Percentiles rank a stretch among this genome's conserved stretches.
phyloP scores from a whole-genome alignment of 2,888 invertebrate species.

The Entomobrya proxima region DNA sequence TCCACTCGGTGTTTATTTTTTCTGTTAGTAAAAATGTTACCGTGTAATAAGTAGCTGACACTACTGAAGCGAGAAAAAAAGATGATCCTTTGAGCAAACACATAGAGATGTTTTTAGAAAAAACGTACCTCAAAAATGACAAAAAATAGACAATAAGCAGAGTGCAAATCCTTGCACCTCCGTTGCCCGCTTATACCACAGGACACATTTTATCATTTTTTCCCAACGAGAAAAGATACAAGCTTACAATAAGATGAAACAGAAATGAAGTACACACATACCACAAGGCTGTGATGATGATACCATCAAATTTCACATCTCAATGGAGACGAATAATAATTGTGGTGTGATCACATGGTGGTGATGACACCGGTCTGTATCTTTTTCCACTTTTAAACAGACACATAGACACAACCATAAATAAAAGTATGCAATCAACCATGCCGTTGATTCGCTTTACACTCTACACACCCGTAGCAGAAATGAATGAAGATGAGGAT shows the following conservation, averaged over 20 bases:
- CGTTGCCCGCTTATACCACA: slow-evolving; percentile 19
- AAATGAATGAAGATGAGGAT: too few species aligned
- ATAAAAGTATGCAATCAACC: slow-evolving; percentile 57
- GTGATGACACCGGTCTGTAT: slow-evolving; percentile 60
- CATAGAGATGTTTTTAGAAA: slow-evolving; percentile 13
- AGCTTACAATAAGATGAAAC: slow-evolving; percentile 19
- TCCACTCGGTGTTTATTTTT: slow-evolving; percentile 7
- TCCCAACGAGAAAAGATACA: slow-evolving; percentile 8
- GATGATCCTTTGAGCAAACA: slow-evolving; percentile 64
- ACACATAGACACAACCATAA: slow-evolving; percentile 1
- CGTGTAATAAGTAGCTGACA: too few species aligned
- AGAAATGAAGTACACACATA: not conserved
- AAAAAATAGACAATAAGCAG: slow-evolving; percentile 48
- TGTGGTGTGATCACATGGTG: slow-evolving; percentile 61
- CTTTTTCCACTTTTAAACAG: not conserved
- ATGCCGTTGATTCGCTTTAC: slow-evolving; percentile 34
- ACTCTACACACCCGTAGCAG: not conserved
- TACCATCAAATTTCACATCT: slow-evolving; percentile 63
- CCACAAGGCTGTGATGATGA: slow-evolving; percentile 11
- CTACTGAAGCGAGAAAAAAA: too few species aligned
- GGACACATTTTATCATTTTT: slow-evolving; percentile 20
- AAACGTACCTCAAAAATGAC: slow-evolving; percentile 32
- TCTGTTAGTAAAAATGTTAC: not conserved
- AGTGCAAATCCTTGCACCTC: slow-evolving; percentile 69
- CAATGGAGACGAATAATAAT: slow-evolving; percentile 59